phyloP scores from a whole-genome alignment of 2,113 vertebrate genomes.

The Paratilapia polleni region DNA sequence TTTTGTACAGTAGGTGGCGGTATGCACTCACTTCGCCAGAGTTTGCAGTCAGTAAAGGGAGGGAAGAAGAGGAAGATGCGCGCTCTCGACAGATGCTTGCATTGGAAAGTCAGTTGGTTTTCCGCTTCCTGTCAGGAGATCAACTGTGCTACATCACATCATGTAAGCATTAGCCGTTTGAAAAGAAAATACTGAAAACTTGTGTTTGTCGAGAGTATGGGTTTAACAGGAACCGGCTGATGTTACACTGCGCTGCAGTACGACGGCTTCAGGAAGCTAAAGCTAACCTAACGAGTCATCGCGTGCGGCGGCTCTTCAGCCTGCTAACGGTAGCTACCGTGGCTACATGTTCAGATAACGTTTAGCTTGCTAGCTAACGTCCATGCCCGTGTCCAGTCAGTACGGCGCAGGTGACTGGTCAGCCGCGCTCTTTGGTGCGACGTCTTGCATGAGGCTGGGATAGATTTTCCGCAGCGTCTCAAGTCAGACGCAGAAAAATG shows the following conservation, averaged over 20 bases:
- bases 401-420: not conserved
- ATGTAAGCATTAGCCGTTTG: constrained; percentile 43
- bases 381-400: not conserved
- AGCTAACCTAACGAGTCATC: not conserved
- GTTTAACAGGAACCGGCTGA: not conserved
- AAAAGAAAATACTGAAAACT: not conserved
- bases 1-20: not conserved
- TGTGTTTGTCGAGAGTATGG: rapidly evolving
- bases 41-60: not conserved
- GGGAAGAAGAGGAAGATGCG: constrained; percentile 8
- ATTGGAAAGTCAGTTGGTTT: not conserved
- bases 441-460: not conserved
- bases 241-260: too few species aligned
- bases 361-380: not conserved
- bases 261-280: too few species aligned
- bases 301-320: not conserved
- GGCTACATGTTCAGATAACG: not conserved
- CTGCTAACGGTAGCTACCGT: constrained; percentile 19
- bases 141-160: constrained; percentile 17
- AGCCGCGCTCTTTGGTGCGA: not conserved
- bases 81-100: not conserved
- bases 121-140: constrained; percentile 48
- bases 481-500: not conserved
- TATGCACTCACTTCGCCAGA: not conserved
- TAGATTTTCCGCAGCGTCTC: not conserved